These are phyloP conservation scores for Nephrocerus scutellatus DNA, from an alignment of 2,888 invertebrate genomes.

Conservation along the genomic window DNA sequence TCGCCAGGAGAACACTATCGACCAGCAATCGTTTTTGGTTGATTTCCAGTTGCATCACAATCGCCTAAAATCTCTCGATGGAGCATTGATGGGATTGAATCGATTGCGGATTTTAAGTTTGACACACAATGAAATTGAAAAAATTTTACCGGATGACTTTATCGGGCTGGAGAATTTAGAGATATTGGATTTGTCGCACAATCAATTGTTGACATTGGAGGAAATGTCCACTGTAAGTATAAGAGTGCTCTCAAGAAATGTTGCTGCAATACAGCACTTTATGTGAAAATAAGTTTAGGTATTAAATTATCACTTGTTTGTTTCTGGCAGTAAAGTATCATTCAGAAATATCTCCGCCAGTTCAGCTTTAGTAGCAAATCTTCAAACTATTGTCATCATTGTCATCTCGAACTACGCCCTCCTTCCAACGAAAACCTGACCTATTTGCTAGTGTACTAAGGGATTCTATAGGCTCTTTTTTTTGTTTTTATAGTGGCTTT, in stretches of 20 bases:
- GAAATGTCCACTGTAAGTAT: constrained; percentile 70
- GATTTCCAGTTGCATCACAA: constrained; percentile 72
- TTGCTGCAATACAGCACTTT: no score
- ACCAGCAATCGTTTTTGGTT: constrained; percentile 64
- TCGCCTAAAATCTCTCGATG: constrained; percentile 61
- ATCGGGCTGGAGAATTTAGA: constrained; percentile 68
- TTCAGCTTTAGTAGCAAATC: no score
- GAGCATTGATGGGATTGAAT: constrained; percentile 67
- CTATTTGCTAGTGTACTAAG: no score
- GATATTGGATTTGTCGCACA: constrained; percentile 70
- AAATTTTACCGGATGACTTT: constrained; percentile 69
- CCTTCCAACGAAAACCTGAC: no score
- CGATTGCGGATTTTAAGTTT: constrained; percentile 66
- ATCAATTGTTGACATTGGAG: constrained; percentile 67
- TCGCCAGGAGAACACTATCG: constrained; percentile 67
- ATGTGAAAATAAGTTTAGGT: no score
- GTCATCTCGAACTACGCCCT: background rate
- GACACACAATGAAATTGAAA: constrained; percentile 66
- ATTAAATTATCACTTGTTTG: no score
- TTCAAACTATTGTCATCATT: background rate
- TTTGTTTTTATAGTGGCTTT: no score
- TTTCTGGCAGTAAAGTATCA: no score
- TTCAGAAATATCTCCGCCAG: no score
- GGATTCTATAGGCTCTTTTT: no score
- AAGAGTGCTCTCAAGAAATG: no score